Percentiles rank a stretch among this genome's conserved stretches.
Evolutionary conservation across 2,888 invertebrate species (phyloP).

Genomic region (Drosophila quinaria): DNA sequence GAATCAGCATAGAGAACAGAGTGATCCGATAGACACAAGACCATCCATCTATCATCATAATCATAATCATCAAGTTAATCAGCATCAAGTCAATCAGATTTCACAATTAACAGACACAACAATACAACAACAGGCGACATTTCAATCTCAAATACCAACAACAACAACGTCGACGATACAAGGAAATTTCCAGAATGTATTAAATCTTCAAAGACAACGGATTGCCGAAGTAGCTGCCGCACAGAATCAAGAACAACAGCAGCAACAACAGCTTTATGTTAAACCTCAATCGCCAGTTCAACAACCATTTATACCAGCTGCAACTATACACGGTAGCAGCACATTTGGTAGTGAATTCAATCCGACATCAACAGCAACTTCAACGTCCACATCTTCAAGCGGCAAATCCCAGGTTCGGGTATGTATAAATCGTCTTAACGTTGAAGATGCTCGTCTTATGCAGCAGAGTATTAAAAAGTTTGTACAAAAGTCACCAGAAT

Average conservation of each 20-base stretch:
- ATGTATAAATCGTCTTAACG: constrained; percentile 85
- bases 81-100: constrained; percentile 20
- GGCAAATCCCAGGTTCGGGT: constrained; percentile 84
- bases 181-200: constrained; percentile 78
- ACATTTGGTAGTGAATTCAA: constrained; percentile 62
- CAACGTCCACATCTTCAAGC: constrained; percentile 72
- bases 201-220: constrained; percentile 73
- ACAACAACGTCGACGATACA: constrained; percentile 62
- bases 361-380: constrained; percentile 62
- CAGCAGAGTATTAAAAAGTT: constrained; percentile 89
- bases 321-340: constrained; percentile 26
- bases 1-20: constrained; percentile 42
- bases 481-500: constrained; percentile 88
- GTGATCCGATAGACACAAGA: constrained; percentile 31
- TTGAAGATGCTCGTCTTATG: constrained; percentile 88
- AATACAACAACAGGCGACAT: constrained; percentile 29
- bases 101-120: constrained; percentile 17
- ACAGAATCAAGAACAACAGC: constrained; percentile 40
- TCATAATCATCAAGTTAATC: constrained; percentile 34
- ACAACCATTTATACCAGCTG: constrained; percentile 23
- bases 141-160: constrained; percentile 38
- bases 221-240: constrained; percentile 43
- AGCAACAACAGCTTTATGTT: constrained; percentile 35
- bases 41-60: constrained; percentile 51
- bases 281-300: constrained; percentile 18